Percentiles rank a stretch among this genome's conserved stretches.
Evolutionary conservation across 2,797 vertebrate genomes (phyloP).

Genomic region (Enoplosus armatus): DNA sequence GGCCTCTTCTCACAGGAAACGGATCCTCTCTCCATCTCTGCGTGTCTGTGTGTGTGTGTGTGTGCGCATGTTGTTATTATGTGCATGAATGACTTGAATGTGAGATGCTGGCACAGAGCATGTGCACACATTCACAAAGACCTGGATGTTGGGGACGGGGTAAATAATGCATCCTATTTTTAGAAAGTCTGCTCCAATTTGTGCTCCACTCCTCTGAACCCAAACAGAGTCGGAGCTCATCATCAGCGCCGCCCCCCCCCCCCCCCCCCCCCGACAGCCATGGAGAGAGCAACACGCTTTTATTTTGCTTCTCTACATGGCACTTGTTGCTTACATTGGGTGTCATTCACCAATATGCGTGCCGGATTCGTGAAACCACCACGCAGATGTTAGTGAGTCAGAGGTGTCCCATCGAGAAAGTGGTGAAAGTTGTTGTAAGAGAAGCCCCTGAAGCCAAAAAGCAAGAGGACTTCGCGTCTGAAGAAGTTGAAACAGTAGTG

Average conservation of each 20-base stretch:
- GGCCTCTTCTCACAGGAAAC: slow-evolving; percentile 51
- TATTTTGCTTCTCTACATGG: no score
- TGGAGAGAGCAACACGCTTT: slow-evolving; percentile 21
- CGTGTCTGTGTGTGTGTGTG: slow-evolving; percentile 6
- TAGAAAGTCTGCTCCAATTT: slow-evolving; percentile 77
- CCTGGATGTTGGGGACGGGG: slow-evolving; percentile 61
- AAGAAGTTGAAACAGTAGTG: no score
- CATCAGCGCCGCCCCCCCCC: slow-evolving; percentile 61
- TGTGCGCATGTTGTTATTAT: slow-evolving; percentile 24
- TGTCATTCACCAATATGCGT: no score
- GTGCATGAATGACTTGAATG: slow-evolving; percentile 51
- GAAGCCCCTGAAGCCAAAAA: no score
- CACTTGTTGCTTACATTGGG: no score
- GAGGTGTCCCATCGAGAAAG: no score
- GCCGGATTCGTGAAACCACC: no score
- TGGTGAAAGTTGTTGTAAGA: no score
- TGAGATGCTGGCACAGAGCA: slow-evolving; percentile 39
- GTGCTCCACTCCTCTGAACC: slow-evolving; percentile 64
- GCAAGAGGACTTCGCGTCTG: no score
- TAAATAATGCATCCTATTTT: slow-evolving; percentile 75
- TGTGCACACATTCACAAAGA: slow-evolving; percentile 57
- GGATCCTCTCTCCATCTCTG: slow-evolving; percentile 37
- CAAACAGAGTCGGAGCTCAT: slow-evolving; percentile 67
- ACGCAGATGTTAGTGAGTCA: no score
- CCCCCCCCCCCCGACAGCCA: slow-evolving; percentile 39